Base-by-base conservation (phyloP, 2,797 vertebrate species). In the Oceanodroma leucorhoa region DNA sequence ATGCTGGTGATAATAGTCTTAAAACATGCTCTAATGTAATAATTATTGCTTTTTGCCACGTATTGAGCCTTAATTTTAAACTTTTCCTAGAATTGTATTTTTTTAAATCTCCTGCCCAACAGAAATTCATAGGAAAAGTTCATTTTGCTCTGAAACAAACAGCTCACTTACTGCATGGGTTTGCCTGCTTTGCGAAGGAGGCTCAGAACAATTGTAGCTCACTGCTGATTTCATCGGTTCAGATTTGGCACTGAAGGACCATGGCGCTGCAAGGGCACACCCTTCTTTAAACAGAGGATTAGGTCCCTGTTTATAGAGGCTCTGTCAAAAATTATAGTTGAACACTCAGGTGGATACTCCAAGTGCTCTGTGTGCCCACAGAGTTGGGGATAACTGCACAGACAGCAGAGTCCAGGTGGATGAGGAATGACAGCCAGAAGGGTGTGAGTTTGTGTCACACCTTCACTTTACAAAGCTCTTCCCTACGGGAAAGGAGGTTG, bases 341-440 rank as follows among this genome's bases (percentile, higher is more conserved):
- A 54, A 53, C 1, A 0, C 4, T 27, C 18, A 34, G 11, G 6
- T 67, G 58, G 12, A 55, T 65, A 19, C 41, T 73, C 61, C 45
- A 55, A 72, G 14, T 53, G 34, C 21, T 57, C n/a, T 57, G 12
- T 65, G 55, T 78, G 48, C 34, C 65, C n/a, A 30, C 22, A 23
- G 60, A 23, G 48, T 3, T 2, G 0, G 24, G 22, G 18, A 36
- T 43, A 64, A 60, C 7, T n/a, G 8, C 0, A 2, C 30, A 58
- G 53, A 22, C 7, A 51, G 9, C 22, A 55, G 36, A 50, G 29
- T 8, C 27, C 32, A 38, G 21, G 19, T 60, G 27, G 29, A 30
- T 36, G 36, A n/a, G 21, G 13, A 87, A 19, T 60, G 36, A 62
- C 48, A 51, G 36, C 12, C 36, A 55, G 50, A 77, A 72, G 9